Evolutionary conservation across 2,888 invertebrate species (phyloP), one percentile per base, ranked within the genome.

Genomic region (Piscicola geometra): DNA sequence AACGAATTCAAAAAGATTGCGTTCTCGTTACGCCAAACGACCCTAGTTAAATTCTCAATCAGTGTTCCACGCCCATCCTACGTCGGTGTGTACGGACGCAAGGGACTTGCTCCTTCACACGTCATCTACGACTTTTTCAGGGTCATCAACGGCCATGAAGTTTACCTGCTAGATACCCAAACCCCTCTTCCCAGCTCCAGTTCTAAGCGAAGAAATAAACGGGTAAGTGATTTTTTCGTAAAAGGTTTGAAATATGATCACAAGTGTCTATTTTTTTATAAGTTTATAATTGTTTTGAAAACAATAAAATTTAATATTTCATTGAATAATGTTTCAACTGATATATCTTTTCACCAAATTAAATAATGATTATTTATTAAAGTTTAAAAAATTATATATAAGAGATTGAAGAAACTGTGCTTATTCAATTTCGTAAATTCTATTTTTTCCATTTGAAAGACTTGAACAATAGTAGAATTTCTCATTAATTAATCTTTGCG

Each of bases 101-200:
- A 94, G 81, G 96, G 95, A 84, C 93, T 94, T 66, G 88, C 95
- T 76, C 98, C 98, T 1, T 94, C 97, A 1, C 94, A 97, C 83
- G 95, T 96, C 41, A 93, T 95, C 84, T 95, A 97, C 86, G 95
- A 98, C 86, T 93, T 97, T 83, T 89, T 95, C 84, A 94, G 96
- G 87, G 92, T 94, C 71, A 88, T 96, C 75, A 93, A 85, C 77
- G 84, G 83, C 9, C 80, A 81, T 36, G 81, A 81, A 28, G 78
- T 84, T n/a, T 77, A 79, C 52, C 68, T 78, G 25, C 76, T 81
- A 36, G 66, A 60, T n/a, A 64, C 72, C 21, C 70, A 36, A 15
- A n/a, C n/a, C 30, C 30, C 47, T 12, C n/a, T 47, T 1, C 30
- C 68, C 64, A 41, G n/a, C n/a, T n/a, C 30, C 30, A 28, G 32